Base-by-base conservation (phyloP, 2,113 vertebrate species). In the Passer domesticus region DNA sequence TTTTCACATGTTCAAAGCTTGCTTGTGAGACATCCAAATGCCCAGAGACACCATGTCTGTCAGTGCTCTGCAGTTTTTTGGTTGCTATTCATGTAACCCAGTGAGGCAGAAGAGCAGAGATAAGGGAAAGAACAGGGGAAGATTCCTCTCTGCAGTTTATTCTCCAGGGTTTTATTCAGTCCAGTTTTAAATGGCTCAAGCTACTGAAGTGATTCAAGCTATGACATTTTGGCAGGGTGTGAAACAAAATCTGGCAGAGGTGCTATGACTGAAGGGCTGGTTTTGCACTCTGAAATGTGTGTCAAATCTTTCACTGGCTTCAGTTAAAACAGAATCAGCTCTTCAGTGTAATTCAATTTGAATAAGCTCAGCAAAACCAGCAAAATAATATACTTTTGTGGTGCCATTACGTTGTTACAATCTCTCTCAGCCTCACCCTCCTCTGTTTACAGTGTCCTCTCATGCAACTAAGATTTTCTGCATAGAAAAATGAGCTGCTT, bases 201-300 rank as follows among this genome's bases (percentile, higher is more conserved):
- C 88, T 79, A 62, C 93, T 91, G 90, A 81, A 96, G 93, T 67
- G 92, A 90, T 96, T 94, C 68, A 83, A 78, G 86, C 80, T 44
- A 62, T 90, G 94, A 89, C 94, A 91, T 90, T 94, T 87, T 96
- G 94, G 90, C 97, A 95, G 95, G 63, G 84, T 87, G 92, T 94
- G 89, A 97, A 97, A 97, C 67, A 72, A 81, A 94, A 69, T 35
- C 82, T 90, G 92, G 87, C 89, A 92, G 91, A 92, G 78, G 83
- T 89, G 90, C 74, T 86, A 1, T 15, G 68, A 70, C 81, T 86
- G 50, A 86, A 94, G 75, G 81, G 50, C 81, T 87, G 83, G 64
- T 94, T 83, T 90, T 96, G 81, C 95, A 82, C 81, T 52, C 41
- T 82, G 76, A 91, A 92, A 94, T 41, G 76, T 86, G 90, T 81